Percentiles rank a stretch among this genome's conserved stretches.
These are phyloP conservation scores for Pollenia amentaria DNA, from an alignment of 2,888 invertebrate genomes.

Conservation along the genomic window DNA sequence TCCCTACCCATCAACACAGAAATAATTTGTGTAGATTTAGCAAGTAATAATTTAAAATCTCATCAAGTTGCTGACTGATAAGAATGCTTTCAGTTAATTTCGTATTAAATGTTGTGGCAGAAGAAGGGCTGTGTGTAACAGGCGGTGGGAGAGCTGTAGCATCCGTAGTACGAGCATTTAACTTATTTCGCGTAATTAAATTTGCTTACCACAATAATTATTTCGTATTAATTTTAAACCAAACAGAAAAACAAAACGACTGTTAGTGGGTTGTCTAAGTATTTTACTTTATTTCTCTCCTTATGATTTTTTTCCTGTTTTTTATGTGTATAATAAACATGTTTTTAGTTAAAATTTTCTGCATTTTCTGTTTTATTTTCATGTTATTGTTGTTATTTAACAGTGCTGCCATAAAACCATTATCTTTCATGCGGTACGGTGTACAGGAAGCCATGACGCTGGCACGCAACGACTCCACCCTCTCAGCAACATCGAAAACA, in stretches of 20 bases:
- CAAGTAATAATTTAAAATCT: conserved; percentile 13
- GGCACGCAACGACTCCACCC: conserved; percentile 86
- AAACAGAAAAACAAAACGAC: conserved; percentile 31
- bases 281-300: not conserved
- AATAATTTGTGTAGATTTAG: conserved; percentile 8
- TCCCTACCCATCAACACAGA: not conserved
- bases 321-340: conserved; percentile 19
- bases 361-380: conserved; percentile 42
- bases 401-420: conserved; percentile 88
- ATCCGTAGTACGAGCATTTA: not conserved
- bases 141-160: not conserved
- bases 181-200: conserved; percentile 46
- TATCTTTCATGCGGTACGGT: conserved; percentile 84
- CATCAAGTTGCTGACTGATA: conserved; percentile 10
- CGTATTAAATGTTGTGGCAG: not conserved
- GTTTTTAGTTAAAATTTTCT: conserved; percentile 8
- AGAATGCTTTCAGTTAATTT: conserved; percentile 7
- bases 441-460: conserved; percentile 84
- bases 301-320: not conserved
- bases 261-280: not conserved
- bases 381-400: conserved; percentile 41
- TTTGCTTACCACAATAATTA: conserved; percentile 21
- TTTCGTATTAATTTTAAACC: conserved; percentile 17
- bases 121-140: too few relatives aligned
- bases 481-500: conserved; percentile 86